Evolutionary conservation across 2,113 vertebrate genomes (phyloP).

Genomic region (Cheirogaleus medius): DNA sequence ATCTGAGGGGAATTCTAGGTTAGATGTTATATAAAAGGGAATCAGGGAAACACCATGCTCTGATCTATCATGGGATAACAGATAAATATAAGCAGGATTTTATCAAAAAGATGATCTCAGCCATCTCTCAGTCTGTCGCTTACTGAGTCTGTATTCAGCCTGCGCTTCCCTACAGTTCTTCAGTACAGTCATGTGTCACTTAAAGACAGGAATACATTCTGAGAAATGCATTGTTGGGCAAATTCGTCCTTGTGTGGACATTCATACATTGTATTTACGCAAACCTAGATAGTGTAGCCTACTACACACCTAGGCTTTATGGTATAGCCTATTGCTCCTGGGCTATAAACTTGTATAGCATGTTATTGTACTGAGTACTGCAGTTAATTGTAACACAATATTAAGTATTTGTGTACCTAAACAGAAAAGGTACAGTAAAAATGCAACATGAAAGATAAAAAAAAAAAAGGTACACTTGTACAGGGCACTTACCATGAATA

Average conservation of each 20-base stretch:
- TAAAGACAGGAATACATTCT: not conserved
- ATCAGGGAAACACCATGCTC: not conserved
- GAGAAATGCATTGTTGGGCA: not conserved
- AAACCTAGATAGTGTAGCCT: not conserved
- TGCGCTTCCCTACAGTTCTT: not conserved
- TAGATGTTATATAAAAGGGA: not conserved
- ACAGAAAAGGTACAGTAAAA: not conserved
- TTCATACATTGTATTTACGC: not conserved
- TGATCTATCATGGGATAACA: not conserved
- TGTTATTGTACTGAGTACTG: not conserved
- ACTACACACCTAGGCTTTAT: not conserved
- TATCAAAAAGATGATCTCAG: not conserved
- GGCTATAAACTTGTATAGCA: not conserved
- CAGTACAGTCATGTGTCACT: not conserved
- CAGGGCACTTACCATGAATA: not conserved
- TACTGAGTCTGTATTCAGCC: not conserved
- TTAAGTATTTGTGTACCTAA: not conserved
- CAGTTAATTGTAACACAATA: not conserved
- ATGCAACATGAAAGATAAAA: not conserved
- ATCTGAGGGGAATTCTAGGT: not conserved
- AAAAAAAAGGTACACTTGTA: not conserved
- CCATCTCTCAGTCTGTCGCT: not conserved
- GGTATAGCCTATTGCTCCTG: not conserved
- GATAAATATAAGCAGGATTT: not conserved
- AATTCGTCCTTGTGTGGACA: not conserved